Base-by-base conservation (phyloP, 2,113 vertebrate genomes). In the Odocoileus virginianus region DNA sequence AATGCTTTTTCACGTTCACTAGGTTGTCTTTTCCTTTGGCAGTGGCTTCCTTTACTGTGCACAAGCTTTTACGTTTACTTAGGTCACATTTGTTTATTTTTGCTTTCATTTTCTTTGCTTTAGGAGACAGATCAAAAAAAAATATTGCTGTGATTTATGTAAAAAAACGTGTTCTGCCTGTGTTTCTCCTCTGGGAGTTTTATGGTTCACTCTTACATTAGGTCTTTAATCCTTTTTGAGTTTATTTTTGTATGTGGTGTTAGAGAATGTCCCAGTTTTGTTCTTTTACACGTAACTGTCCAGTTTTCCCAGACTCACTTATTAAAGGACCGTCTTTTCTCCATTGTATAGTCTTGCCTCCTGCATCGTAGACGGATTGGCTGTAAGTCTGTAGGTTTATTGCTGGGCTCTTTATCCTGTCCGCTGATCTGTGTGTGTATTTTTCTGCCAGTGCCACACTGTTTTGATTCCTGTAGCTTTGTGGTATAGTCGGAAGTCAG, bases 341-440 rank as follows among this genome's bases (percentile, higher is more conserved):
- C 78, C 9, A 6, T 4, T 50, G 16, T 33, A 21, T 52, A 33
- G 33, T 7, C 28, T 30, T 81, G 78, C 28, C 28, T 33, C 78
- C 9, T 21, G 11, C 28, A 1, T 19, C 16, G 0, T 12, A 52
- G 16, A 1, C 6, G 3, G 15, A 6, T 30, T 21, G 7, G 28
- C 43, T 8, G 5, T 17, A 1, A 50, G 78, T 17, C 16, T 11
- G 78, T 19, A 6, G 47, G 28, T 21, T 12, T 12, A 30, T 12
- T 33, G 16, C 16, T 33, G 47, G 28, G 78, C 45, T 81, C 5
- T 21, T 19, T 21, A 1, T 52, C 40, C 16, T 6, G 27, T 19
- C 16, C 16, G 3, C 1, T 33, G 78, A 52, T 19, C 78, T 33
- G 25, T 47, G 78, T 6, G 45, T 52, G 28, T 81, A 16, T 21